Base-by-base conservation (phyloP, 2,888 invertebrate genomes). In the Tupiocoris notatus region DNA sequence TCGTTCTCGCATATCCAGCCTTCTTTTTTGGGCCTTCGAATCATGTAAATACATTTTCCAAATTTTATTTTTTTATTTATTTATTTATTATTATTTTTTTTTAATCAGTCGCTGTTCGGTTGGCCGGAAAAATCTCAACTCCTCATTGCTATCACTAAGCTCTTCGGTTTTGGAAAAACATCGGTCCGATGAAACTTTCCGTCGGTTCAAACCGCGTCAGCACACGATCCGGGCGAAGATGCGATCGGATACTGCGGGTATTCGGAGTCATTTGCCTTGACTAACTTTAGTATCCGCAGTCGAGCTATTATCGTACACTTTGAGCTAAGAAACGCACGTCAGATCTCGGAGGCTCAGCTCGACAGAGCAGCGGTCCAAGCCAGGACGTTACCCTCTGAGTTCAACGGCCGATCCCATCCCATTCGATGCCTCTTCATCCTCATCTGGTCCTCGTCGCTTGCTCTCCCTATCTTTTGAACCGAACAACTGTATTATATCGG, bases 301-400 rank as follows among this genome's bases (percentile, higher is more conserved):
- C 39, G 39, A 39, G 3, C 39, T 39, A 39, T 39, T 7, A 39
- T 12, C 39, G 39, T 39, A 39, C 39, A n/a, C n/a, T n/a, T n/a
- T n/a, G 39, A 39, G 39, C 39, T 39, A 12, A 39, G 39, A 39
- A 39, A 39, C 12, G 39, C 39, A 39, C 39, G 39, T 3, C 39
- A 39, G 12, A 39, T 39, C 59, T 54, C 54, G 7, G 7, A 39
- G 39, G 39, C 39, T 7, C 39, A 39, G 39, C 39, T 7, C 6
- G 12, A 39, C 39, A 39, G 39, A 39, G 12, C 39, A 39, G 39
- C 39, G 39, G 39, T 12, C 39, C 3, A 12, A 59, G 57, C 59
- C 70, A 70, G 59, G 70, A 70, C 70, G 61, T 70, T 70, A 70
- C 70, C 70, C 70, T 70, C 59, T 17, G 70, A 54, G 70, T 70